Evolutionary conservation across 2,797 vertebrate genomes (phyloP).

Genomic region (Clarias laeviceps): DNA sequence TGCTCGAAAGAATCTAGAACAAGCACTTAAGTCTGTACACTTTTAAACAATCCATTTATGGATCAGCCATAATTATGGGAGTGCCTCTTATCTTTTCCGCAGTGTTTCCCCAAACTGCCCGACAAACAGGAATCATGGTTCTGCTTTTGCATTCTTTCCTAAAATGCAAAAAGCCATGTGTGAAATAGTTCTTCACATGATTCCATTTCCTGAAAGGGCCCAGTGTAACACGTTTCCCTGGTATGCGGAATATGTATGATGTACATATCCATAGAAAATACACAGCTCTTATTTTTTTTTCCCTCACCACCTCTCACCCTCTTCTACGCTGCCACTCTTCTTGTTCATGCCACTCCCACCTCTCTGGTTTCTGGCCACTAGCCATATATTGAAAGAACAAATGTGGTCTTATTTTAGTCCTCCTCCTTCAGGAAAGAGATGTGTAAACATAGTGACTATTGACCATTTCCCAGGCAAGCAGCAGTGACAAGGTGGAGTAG

Average conservation of each 20-base stretch:
- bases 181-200: constrained; percentile 17
- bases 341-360: constrained; percentile 46
- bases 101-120: constrained; percentile 45
- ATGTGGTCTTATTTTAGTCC: constrained; percentile 47
- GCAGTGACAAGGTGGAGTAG: constrained; percentile 24
- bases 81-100: constrained; percentile 60
- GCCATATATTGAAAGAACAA: constrained; percentile 50
- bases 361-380: constrained; percentile 15
- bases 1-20: constrained; percentile 11
- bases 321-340: constrained; percentile 37
- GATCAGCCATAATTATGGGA: constrained; percentile 25
- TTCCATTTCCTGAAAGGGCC: constrained; percentile 34
- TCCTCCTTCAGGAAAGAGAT: constrained; percentile 51
- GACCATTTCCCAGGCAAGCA: constrained; percentile 30
- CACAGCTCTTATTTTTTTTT: not conserved
- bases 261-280: not conserved
- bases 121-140: constrained; percentile 56
- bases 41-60: constrained; percentile 40
- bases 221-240: constrained; percentile 44
- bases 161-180: constrained; percentile 29
- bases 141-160: constrained; percentile 45
- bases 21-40: constrained; percentile 21
- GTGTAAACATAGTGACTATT: constrained; percentile 51
- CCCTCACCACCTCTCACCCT: constrained; percentile 34
- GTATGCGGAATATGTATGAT: constrained; percentile 41